phyloP scores from a whole-genome alignment of 2,797 vertebrate species.

The Lutjanus argentimaculatus region DNA sequence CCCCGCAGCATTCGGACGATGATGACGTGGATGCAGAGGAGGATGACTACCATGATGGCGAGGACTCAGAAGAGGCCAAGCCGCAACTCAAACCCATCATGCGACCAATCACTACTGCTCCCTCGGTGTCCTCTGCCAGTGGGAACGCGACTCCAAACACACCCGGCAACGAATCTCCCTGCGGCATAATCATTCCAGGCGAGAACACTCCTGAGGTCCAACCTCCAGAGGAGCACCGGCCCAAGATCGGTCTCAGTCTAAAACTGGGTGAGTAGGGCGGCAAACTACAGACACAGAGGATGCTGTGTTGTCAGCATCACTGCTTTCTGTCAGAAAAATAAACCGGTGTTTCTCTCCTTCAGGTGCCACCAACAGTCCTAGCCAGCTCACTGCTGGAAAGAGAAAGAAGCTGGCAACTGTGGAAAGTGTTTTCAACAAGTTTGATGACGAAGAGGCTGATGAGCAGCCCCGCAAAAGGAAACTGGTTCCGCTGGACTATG shows the following conservation, averaged over 20 bases:
- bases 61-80: conserved; percentile 92
- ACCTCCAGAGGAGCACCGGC: conserved; percentile 93
- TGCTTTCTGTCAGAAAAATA: background rate
- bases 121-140: conserved; percentile 97
- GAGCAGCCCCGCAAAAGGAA: conserved; percentile 97
- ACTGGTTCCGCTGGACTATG: conserved; percentile 97
- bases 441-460: conserved; percentile 97
- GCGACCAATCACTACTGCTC: conserved; percentile 95
- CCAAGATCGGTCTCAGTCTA: conserved; percentile 98
- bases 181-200: conserved; percentile 98
- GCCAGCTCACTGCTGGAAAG: conserved; percentile 92
- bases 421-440: conserved; percentile 99
- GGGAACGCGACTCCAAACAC: conserved; percentile 96
- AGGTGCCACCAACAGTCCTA: conserved; percentile 96
- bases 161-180: conserved; percentile 95
- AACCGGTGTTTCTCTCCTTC: background rate
- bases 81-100: conserved; percentile 95
- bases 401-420: conserved; percentile 94
- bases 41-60: conserved; percentile 88
- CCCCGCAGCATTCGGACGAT: conserved; percentile 87
- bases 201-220: conserved; percentile 95
- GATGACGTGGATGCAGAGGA: conserved; percentile 80
- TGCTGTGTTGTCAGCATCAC: background rate
- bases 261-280: conserved; percentile 89
- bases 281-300: background rate